These are phyloP conservation scores for Oreotrochilus melanogaster DNA, from an alignment of 2,113 vertebrate species.

Conservation along the genomic window DNA sequence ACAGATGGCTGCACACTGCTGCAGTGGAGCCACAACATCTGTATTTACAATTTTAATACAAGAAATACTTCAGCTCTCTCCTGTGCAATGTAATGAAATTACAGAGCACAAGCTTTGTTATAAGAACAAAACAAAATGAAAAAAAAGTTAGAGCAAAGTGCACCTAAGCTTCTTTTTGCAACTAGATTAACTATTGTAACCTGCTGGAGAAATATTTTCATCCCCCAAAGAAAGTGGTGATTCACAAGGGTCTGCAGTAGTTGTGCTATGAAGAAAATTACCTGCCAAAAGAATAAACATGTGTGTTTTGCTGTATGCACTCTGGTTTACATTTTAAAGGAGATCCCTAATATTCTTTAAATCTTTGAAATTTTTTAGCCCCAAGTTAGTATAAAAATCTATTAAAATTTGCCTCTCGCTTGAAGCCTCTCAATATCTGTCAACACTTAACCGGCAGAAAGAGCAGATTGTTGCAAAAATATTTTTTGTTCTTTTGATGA, in stretches of 20 bases:
- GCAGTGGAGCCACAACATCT: background rate
- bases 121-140: background rate
- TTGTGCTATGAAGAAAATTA: background rate
- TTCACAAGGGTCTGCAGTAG: background rate
- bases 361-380: background rate
- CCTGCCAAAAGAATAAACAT: background rate
- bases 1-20: background rate
- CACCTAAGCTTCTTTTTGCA: background rate
- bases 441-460: background rate
- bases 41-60: background rate
- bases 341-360: background rate
- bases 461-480: background rate
- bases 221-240: background rate
- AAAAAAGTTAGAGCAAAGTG: background rate
- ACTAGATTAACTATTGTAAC: background rate
- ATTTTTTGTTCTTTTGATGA: constrained; percentile 16
- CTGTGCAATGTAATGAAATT: background rate
- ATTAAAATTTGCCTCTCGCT: background rate
- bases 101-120: background rate
- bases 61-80: background rate
- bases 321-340: background rate
- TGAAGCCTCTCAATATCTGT: background rate
- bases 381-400: background rate
- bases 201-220: background rate
- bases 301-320: background rate